phyloP scores from a whole-genome alignment of 2,797 vertebrate genomes.

The Enteromius anoplus region DNA sequence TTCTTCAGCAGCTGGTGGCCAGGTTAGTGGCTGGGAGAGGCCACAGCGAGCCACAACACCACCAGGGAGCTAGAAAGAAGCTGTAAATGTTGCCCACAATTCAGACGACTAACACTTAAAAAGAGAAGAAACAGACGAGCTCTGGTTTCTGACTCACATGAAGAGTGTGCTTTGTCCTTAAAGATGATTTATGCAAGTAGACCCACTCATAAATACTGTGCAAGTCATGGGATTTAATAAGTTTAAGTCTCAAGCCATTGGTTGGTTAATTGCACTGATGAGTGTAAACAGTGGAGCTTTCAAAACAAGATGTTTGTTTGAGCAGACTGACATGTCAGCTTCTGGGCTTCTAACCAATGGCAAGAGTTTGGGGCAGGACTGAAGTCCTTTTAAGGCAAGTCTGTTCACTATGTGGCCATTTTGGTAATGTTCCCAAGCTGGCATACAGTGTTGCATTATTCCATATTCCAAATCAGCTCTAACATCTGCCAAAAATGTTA shows the following conservation, averaged over 20 bases:
- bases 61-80: conserved; percentile 39
- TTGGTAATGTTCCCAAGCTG: background rate
- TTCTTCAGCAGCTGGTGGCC: conserved; percentile 63
- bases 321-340: background rate
- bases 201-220: background rate
- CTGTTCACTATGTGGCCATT: background rate
- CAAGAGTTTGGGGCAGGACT: background rate
- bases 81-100: conserved; percentile 17
- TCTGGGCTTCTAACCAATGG: background rate
- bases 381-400: background rate
- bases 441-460: background rate
- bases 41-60: conserved; percentile 56
- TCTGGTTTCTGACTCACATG: background rate
- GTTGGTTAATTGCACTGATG: background rate
- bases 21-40: conserved; percentile 49
- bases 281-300: background rate
- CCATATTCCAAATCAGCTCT: background rate
- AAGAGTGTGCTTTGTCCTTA: background rate
- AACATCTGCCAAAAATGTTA: background rate
- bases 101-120: conserved; percentile 25
- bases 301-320: conserved; percentile 15
- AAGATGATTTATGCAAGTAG: background rate
- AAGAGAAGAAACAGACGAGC: conserved; percentile 20
- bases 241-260: background rate
- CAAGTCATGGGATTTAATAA: conserved; percentile 8